Evolutionary conservation across 2,113 vertebrate genomes (phyloP), one percentile per base, ranked within the genome.

Genomic region (Cettia cetti): DNA sequence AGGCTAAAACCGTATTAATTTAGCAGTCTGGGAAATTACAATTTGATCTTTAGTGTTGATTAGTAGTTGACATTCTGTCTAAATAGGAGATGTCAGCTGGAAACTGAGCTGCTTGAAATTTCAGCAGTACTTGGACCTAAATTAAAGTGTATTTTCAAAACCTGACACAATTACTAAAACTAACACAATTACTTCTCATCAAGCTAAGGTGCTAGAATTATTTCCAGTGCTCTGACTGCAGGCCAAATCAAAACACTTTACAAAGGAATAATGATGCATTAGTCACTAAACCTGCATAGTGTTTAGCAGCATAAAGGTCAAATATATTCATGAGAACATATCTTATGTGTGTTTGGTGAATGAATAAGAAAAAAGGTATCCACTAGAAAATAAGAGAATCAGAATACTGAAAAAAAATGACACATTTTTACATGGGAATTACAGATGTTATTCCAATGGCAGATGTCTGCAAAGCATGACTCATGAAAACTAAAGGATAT

Each of bases 1-100:
- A 86, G 68, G 65, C 50, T 86, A 92, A 82, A 63, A 81, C 45
- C 59, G 31, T 53, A 80, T 83, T 93, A 85, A 92, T 89, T 82
- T 94, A 94, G 63, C 59, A 86, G 61, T 57, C 60, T 83, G 56
- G 39, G 90, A 95, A 91, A 86, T 86, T 72, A 47, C 50, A 95
- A 50, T 95, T 89, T 94, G 64, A 96, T 91, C 54, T 53, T 89
- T 86, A 77, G 40, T 77, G 65, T 84, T 94, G 82, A 87, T 88
- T 76, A 92, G 54, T 90, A 90, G 59, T 54, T 95, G 89, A 89
- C 69, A 77, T 84, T 90, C 74, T 92, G 44, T 82, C 44, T 95
- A 94, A 94, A 49, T 26, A 89, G 71, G 39, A 90, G 13, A 21
- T 83, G 71, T 96, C 69, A 79, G 54, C 17, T 92, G 69, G 52